A percentile compares a stretch with the other conserved stretches of the same genome.
phyloP scores from a whole-genome alignment of 1,140 invertebrate species.

The Reticulitermes speratus region DNA sequence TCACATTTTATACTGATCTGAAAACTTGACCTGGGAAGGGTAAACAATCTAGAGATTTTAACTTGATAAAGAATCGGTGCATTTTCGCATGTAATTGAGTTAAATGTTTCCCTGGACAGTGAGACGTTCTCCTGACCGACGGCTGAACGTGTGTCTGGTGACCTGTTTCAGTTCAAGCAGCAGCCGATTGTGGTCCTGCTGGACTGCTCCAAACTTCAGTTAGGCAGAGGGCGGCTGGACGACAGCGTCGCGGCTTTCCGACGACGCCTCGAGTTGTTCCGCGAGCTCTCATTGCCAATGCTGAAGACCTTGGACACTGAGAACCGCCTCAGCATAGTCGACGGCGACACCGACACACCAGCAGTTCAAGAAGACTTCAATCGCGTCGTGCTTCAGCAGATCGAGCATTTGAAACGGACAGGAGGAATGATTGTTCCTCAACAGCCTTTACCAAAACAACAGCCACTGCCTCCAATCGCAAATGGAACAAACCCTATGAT shows the following conservation, averaged over 20 bases:
- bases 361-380: slow-evolving; percentile 68
- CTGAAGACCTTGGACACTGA: slow-evolving; percentile 78
- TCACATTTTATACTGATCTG: too few relatives aligned
- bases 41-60: too few relatives aligned
- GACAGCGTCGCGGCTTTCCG: slow-evolving; percentile 82
- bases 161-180: slow-evolving; percentile 62
- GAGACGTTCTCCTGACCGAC: too few relatives aligned
- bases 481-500: slow-evolving; percentile 31
- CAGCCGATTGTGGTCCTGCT: slow-evolving; percentile 73
- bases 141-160: neutral
- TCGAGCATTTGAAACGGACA: slow-evolving; percentile 54
- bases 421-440: slow-evolving; percentile 37
- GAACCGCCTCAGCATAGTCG: slow-evolving; percentile 75
- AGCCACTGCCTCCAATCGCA: slow-evolving; percentile 33
- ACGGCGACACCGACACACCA: slow-evolving; percentile 72
- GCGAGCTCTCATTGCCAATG: slow-evolving; percentile 83
- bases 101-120: too few relatives aligned
- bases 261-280: slow-evolving; percentile 77
- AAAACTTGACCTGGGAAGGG: too few relatives aligned
- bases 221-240: slow-evolving; percentile 74
- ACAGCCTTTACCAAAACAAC: slow-evolving; percentile 16
- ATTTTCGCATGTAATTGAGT: too few relatives aligned
- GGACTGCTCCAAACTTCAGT: slow-evolving; percentile 82
- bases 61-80: too few relatives aligned
- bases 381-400: slow-evolving; percentile 63